Evolutionary conservation across 2,888 invertebrate species (phyloP), one percentile per base, ranked within the genome.

Genomic region (Pollenia griseotomentosa): DNA sequence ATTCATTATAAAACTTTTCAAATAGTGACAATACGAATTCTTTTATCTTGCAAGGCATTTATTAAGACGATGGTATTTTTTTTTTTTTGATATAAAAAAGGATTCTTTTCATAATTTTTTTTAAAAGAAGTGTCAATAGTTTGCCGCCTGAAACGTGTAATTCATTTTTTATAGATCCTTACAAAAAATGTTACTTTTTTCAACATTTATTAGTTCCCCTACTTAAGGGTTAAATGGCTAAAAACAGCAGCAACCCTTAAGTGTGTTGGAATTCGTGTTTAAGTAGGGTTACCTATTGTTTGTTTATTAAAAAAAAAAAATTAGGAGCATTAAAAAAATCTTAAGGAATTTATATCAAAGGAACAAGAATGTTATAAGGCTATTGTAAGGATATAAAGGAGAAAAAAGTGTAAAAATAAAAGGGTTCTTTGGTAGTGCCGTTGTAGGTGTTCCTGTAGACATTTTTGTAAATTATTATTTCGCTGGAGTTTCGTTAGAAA

Each of bases 81-180:
- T 3, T 23, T 23, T 23, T 23, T 23, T 23, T 23, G 23, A 46
- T 9, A 33, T 48, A 74, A 74, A 14, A 83, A 73, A 83, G 53
- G 59, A 80, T 80, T 42, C 59, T 51, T 83, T 71, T 44, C 11
- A 19, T 55, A 71, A 48, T n/a, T 66, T 33, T 59, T 44, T 55
- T 40, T 42, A 53, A 33, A 77, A 14, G 44, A 59, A 79, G 42
- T 59, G 70, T 83, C 68, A 84, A 86, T 82, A 78, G 84, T 81
- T 84, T 84, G 73, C 81, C 81, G 81, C 73, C 77, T 61, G 78
- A 61, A 66, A 73, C 73, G 81, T 84, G 71, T 81, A 84, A 82
- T 87, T 78, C 84, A 84, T 80, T 87, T 84, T 84, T 84, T 77
- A 87, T 78, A 74, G 63, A 81, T 81, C 77, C 68, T 84, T 83